Percentiles rank a stretch among this genome's conserved stretches.
phyloP scores from a whole-genome alignment of 1,140 invertebrate genomes.

The Drosophila quadrilineata region DNA sequence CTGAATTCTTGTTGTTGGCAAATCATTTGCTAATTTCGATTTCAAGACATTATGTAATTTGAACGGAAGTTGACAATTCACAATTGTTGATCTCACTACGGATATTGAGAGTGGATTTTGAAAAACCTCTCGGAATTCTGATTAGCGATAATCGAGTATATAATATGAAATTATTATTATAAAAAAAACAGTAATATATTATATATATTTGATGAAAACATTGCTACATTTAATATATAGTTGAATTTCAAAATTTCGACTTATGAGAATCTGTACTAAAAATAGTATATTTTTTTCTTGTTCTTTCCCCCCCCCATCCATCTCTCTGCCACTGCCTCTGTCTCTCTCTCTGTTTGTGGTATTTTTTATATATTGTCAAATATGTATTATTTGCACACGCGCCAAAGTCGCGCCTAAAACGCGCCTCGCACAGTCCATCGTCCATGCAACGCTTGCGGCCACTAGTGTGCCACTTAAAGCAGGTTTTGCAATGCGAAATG shows the following conservation, averaged over 20 bases:
- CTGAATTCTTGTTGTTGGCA: background rate
- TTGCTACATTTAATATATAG: background rate
- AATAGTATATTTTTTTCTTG: slow-evolving; percentile 4
- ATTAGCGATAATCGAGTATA: too few species aligned
- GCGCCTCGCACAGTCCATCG: too few species aligned
- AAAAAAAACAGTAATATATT: too few species aligned
- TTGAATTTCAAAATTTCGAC: too few species aligned
- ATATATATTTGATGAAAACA: background rate
- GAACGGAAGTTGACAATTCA: background rate
- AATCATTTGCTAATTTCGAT: slow-evolving; percentile 3
- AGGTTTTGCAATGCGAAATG: slow-evolving; percentile 12
- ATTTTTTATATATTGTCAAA: background rate
- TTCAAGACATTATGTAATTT: slow-evolving; percentile 1
- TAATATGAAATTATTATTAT: too few species aligned
- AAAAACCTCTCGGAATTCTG: too few species aligned
- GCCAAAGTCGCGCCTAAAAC: slow-evolving; percentile 18
- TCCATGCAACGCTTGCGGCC: slow-evolving; percentile 3
- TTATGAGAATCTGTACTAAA: slow-evolving; percentile 4
- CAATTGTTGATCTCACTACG: too few species aligned
- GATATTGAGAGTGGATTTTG: too few species aligned
- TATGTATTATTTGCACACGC: slow-evolving; percentile 17
- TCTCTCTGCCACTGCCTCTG: too few species aligned
- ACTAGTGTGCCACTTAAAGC: slow-evolving; percentile 24
- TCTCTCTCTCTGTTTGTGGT: too few species aligned
- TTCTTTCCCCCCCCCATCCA: too few species aligned